Conservation (phyloP, 1,140 invertebrate species). For the Ganaspis sp. region DNA sequence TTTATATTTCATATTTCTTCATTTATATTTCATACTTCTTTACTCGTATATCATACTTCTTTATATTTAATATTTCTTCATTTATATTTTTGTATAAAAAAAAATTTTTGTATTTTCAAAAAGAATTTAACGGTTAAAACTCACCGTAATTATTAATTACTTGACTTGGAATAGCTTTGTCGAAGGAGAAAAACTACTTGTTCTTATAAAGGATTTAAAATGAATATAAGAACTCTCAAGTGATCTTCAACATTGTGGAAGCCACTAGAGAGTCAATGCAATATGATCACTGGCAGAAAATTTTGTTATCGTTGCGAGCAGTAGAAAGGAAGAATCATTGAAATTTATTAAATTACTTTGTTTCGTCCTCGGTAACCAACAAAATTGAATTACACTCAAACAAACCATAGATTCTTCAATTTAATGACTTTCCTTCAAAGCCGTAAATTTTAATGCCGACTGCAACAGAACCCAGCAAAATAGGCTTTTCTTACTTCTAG, state of each 20-base stretch:
- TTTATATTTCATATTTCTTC: too few species aligned
- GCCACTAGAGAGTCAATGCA: background rate
- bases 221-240: constrained; percentile 1
- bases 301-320: background rate
- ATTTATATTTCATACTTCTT: too few species aligned
- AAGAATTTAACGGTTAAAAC: too few species aligned
- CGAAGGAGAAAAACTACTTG: background rate
- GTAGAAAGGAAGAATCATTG: background rate
- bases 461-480: background rate
- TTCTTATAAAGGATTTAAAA: constrained; percentile 11
- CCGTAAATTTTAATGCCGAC: background rate
- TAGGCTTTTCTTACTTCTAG: background rate
- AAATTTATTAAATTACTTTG: constrained; percentile 18
- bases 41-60: too few species aligned
- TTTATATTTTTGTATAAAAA: too few species aligned
- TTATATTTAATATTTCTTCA: too few species aligned
- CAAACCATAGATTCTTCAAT: background rate
- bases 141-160: too few species aligned
- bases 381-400: background rate
- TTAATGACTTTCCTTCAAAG: background rate
- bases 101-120: too few species aligned
- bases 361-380: background rate
- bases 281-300: constrained; percentile 21
- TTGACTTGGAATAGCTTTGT: background rate
- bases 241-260: background rate